Percentiles rank a stretch among this genome's conserved stretches.
Conservation (phyloP, 2,888 invertebrate species). For the Leuctra nigra region DNA sequence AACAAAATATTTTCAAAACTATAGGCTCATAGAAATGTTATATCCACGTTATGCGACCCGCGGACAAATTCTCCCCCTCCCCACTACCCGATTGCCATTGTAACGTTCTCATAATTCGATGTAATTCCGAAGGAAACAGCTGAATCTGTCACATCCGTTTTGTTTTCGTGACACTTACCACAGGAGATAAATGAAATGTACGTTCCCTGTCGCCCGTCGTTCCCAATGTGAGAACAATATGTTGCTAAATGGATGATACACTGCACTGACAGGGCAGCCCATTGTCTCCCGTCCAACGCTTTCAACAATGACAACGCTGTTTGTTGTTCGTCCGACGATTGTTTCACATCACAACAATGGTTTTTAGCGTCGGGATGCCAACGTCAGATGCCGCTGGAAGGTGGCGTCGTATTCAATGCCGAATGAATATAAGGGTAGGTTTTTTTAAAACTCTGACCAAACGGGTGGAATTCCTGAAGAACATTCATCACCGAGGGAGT, state of each 20-base stretch:
- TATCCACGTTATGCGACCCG: neutral
- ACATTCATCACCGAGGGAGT: conserved; percentile 13
- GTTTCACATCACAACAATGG: conserved; percentile 11
- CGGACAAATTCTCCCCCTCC: no score
- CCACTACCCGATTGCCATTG: neutral
- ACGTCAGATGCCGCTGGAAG: conserved; percentile 8
- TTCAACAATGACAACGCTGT: conserved; percentile 6
- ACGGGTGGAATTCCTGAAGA: conserved; percentile 4
- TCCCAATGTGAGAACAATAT: conserved; percentile 4
- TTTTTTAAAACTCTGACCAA: conserved; percentile 1
- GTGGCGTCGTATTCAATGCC: conserved; percentile 12
- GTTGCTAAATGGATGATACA: conserved; percentile 18
- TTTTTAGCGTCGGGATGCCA: conserved; percentile 11
- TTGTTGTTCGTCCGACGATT: conserved; percentile 10
- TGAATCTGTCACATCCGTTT: conserved; percentile 12
- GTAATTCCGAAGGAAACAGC: conserved; percentile 9
- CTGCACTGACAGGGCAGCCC: conserved; percentile 14
- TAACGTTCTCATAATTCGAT: neutral
- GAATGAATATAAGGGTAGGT: neutral
- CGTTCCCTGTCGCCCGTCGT: conserved; percentile 1
- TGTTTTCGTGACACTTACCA: conserved; percentile 7
- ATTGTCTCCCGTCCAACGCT: conserved; percentile 5
- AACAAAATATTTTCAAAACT: neutral
- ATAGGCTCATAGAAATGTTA: neutral
- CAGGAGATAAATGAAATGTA: conserved; percentile 17